Evolutionary conservation across 2,888 invertebrate genomes (phyloP).

Genomic region (Cheilosia pagana): DNA sequence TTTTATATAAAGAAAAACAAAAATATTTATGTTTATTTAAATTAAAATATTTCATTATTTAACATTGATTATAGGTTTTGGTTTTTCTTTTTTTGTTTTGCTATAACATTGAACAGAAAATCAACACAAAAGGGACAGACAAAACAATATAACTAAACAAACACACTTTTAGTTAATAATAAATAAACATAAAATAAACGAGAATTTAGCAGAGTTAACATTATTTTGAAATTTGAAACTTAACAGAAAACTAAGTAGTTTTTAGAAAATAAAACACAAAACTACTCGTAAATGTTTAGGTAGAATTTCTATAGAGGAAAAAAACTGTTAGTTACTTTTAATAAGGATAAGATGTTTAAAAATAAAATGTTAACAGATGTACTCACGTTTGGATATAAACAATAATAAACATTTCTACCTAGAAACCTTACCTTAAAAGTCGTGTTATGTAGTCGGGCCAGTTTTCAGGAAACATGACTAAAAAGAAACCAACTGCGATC

Average conservation of each 20-base stretch:
- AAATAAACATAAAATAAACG: constrained; percentile 31
- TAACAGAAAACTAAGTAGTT: constrained; percentile 10
- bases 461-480: constrained; percentile 97
- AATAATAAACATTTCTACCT: constrained; percentile 19
- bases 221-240: neutral
- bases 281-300: constrained; percentile 11
- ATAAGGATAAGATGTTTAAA: constrained; percentile 16
- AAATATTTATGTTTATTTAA: constrained; percentile 63
- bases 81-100: constrained; percentile 12
- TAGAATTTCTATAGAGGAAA: constrained; percentile 20
- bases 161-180: constrained; percentile 31
- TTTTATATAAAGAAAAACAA: constrained; percentile 75
- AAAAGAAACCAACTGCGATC: constrained; percentile 94
- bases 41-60: constrained; percentile 73
- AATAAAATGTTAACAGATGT: constrained; percentile 29
- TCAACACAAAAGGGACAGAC: constrained; percentile 54
- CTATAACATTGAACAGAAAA: constrained; percentile 10
- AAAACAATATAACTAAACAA: constrained; percentile 41
- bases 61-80: constrained; percentile 64
- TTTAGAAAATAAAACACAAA: constrained; percentile 17
- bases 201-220: constrained; percentile 29
- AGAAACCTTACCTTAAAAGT: constrained; percentile 89
- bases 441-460: constrained; percentile 98
- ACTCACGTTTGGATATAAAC: constrained; percentile 52
- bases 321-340: constrained; percentile 25